Conservation (phyloP, 2,113 vertebrate species). For the Melospiza georgiana region DNA sequence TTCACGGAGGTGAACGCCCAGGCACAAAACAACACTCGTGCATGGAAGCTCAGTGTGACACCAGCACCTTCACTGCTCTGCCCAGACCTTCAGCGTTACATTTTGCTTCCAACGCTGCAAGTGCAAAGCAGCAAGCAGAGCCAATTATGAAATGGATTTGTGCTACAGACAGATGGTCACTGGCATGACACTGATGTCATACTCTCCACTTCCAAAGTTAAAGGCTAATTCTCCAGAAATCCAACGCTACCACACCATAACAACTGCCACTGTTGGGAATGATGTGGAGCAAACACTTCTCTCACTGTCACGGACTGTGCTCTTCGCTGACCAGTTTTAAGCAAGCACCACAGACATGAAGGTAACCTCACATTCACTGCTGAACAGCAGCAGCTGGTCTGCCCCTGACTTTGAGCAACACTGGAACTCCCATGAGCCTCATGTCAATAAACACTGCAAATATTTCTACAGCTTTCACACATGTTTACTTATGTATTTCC, state of each 20-base stretch:
- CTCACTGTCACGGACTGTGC: rapidly evolving
- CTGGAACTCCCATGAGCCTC: background rate
- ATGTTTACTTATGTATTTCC: background rate
- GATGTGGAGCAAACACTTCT: background rate
- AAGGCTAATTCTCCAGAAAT: background rate
- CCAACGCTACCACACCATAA: background rate
- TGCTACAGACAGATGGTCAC: constrained; percentile 20
- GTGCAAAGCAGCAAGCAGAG: background rate
- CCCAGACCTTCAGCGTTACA: no score
- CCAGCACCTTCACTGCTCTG: background rate
- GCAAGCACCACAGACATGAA: background rate
- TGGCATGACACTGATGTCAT: background rate
- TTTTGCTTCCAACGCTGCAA: background rate
- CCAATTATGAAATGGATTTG: background rate
- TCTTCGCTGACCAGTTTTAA: background rate
- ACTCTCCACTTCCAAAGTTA: background rate
- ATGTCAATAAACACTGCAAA: background rate
- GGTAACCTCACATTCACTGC: background rate
- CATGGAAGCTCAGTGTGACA: background rate
- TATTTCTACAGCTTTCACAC: background rate
- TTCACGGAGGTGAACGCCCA: background rate
- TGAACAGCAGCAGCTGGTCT: background rate
- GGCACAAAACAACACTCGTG: background rate
- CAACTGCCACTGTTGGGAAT: rapidly evolving
- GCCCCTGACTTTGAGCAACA: background rate